phyloP scores from a whole-genome alignment of 2,797 vertebrate species.

The Emydoidea blandingii region DNA sequence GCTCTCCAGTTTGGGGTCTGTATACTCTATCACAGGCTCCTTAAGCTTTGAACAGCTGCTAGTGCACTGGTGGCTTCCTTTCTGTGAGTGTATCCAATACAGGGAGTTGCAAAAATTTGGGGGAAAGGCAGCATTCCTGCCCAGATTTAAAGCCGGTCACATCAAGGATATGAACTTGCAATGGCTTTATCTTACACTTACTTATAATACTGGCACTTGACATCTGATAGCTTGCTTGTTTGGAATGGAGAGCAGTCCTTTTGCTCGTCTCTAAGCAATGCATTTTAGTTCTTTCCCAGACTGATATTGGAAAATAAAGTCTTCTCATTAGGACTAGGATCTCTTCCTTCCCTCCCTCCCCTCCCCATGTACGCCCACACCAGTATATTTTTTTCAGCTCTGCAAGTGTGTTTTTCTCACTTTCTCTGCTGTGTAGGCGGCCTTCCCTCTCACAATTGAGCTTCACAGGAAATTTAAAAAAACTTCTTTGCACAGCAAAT shows the following conservation, averaged over 20 bases:
- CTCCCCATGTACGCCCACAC: conserved; percentile 35
- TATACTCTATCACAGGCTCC: neutral
- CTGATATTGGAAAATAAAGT: conserved; percentile 40
- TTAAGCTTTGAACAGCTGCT: conserved; percentile 12
- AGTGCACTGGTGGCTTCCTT: neutral
- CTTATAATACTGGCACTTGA: conserved; percentile 2
- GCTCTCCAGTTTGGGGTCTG: neutral
- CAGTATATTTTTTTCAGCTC: conserved; percentile 55
- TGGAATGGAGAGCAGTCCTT: neutral
- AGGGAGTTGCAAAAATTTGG: neutral
- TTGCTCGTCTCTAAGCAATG: conserved; percentile 30
- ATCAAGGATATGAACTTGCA: neutral
- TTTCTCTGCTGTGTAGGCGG: conserved; percentile 62
- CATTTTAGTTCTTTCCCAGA: neutral
- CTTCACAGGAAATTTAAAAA: conserved; percentile 53
- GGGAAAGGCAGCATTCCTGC: neutral
- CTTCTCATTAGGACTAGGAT: conserved; percentile 50
- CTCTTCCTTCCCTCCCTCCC: neutral
- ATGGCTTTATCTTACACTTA: neutral
- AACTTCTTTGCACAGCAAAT: conserved; percentile 37
- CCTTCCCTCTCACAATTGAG: conserved; percentile 69
- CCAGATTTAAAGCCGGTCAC: neutral
- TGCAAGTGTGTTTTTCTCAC: conserved; percentile 69
- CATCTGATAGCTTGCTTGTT: neutral
- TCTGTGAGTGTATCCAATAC: neutral